These are phyloP conservation scores for Dendrocincla tyrannina DNA, from an alignment of 2,797 vertebrate genomes.

Conservation along the genomic window DNA sequence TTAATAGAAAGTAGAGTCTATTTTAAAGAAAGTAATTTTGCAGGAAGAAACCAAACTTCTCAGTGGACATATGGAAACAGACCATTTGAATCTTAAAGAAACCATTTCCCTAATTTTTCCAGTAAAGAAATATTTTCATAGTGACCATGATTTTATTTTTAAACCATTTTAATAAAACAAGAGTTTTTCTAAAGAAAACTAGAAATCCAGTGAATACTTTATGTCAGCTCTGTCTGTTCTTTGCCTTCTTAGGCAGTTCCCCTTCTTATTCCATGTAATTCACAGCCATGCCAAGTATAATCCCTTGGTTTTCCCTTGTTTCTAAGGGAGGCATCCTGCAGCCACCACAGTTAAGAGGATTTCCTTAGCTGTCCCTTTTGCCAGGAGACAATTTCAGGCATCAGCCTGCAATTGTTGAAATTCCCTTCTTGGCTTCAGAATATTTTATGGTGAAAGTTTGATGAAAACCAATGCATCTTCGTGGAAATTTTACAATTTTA, in stretches of 20 bases:
- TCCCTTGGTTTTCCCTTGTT: neutral
- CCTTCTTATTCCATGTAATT: neutral
- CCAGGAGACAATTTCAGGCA: neutral
- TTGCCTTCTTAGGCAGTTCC: neutral
- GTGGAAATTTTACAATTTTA: neutral
- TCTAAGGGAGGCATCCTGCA: neutral
- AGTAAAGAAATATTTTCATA: constrained; percentile 48
- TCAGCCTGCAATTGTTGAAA: neutral
- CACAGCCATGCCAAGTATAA: neutral
- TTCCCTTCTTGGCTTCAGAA: neutral
- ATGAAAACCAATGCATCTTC: constrained; percentile 1
- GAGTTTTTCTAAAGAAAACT: neutral
- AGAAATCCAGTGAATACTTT: neutral
- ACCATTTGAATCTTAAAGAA: constrained; percentile 34
- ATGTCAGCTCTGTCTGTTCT: neutral
- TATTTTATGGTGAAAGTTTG: neutral
- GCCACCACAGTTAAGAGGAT: neutral
- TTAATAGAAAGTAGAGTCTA: constrained; percentile 51
- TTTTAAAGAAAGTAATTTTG: constrained; percentile 63
- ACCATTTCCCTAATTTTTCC: constrained; percentile 33
- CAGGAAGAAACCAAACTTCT: constrained; percentile 50
- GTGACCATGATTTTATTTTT: constrained; percentile 43
- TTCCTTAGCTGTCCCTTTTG: neutral
- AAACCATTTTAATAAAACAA: constrained; percentile 13
- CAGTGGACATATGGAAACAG: constrained; percentile 15